Percentiles rank a stretch among this genome's conserved stretches.
Evolutionary conservation across 2,888 invertebrate species (phyloP).

Genomic region (Drosophila leonis): DNA sequence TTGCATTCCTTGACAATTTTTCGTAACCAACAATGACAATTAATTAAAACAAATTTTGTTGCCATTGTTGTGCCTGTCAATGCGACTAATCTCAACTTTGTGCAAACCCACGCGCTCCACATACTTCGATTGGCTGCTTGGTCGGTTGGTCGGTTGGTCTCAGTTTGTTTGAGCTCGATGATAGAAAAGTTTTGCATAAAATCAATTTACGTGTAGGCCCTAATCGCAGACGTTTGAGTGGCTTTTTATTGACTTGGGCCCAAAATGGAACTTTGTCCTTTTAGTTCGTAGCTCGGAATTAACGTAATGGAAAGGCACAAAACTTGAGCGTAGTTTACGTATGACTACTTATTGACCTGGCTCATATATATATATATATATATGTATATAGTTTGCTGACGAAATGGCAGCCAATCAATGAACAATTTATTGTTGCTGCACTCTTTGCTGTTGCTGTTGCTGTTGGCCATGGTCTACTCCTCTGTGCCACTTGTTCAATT

Average conservation of each 20-base stretch:
- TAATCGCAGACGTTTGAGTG: slow-evolving; percentile 74
- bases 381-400: slow-evolving; percentile 13
- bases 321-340: slow-evolving; percentile 32
- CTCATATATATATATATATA: background rate
- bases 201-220: slow-evolving; percentile 65
- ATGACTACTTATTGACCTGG: slow-evolving; percentile 5
- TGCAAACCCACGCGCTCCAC: slow-evolving; percentile 8
- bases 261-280: slow-evolving; percentile 46
- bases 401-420: slow-evolving; percentile 68
- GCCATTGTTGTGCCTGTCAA: slow-evolving; percentile 35
- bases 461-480: slow-evolving; percentile 1
- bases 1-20: slow-evolving; percentile 63
- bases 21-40: slow-evolving; percentile 61
- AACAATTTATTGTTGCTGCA: slow-evolving; percentile 68
- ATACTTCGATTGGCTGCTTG: slow-evolving; percentile 7
- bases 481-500: slow-evolving; percentile 24
- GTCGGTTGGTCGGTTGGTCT: background rate
- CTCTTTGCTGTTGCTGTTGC: slow-evolving; percentile 8
- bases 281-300: slow-evolving; percentile 28
- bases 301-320: slow-evolving; percentile 11
- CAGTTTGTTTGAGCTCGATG: slow-evolving; percentile 22
- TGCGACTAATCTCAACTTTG: slow-evolving; percentile 55
- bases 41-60: slow-evolving; percentile 65
- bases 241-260: slow-evolving; percentile 66
- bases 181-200: slow-evolving; percentile 73